Evolutionary conservation across 2,888 invertebrate species (phyloP).

Genomic region (Drosophila kambysellisi): DNA sequence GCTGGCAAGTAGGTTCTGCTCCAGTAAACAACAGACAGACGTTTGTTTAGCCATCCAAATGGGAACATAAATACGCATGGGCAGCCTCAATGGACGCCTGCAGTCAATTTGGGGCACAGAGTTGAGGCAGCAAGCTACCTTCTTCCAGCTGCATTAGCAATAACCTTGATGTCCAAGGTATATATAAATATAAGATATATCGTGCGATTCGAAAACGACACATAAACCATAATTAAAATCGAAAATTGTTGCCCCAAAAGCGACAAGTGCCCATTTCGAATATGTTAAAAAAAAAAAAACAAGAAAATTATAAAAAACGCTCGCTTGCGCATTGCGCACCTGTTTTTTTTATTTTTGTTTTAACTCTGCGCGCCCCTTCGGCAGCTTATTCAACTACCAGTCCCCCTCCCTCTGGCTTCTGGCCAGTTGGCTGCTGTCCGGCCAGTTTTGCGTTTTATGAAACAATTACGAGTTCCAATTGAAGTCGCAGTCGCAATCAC

Average conservation of each 20-base stretch:
- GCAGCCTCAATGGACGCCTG: slow-evolving; percentile 23
- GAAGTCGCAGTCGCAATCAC: slow-evolving; percentile 26
- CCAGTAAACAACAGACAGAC: slow-evolving; percentile 44
- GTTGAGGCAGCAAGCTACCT: slow-evolving; percentile 10
- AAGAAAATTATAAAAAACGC: slow-evolving; percentile 36
- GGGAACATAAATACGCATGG: slow-evolving; percentile 40
- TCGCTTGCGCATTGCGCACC: slow-evolving; percentile 67
- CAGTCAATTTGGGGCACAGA: slow-evolving; percentile 19
- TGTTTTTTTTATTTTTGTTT: slow-evolving; percentile 56
- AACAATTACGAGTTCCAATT: slow-evolving; percentile 71
- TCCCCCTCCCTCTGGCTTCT: neutral
- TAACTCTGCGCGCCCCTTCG: neutral
- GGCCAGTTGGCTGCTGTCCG: slow-evolving; percentile 32
- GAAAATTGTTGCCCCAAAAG: slow-evolving; percentile 69
- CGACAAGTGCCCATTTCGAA: slow-evolving; percentile 41
- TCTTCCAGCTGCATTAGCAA: slow-evolving; percentile 18
- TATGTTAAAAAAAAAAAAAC: slow-evolving; percentile 7
- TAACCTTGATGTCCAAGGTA: slow-evolving; percentile 39
- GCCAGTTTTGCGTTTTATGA: slow-evolving; percentile 74
- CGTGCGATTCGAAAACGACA: slow-evolving; percentile 44
- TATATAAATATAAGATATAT: slow-evolving; percentile 22
- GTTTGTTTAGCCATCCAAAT: slow-evolving; percentile 33
- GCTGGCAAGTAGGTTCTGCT: slow-evolving; percentile 44
- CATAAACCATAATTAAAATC: slow-evolving; percentile 73
- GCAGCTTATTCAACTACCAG: neutral